Conservation (phyloP, 2,113 vertebrate species). For the Hoplias malabaricus region DNA sequence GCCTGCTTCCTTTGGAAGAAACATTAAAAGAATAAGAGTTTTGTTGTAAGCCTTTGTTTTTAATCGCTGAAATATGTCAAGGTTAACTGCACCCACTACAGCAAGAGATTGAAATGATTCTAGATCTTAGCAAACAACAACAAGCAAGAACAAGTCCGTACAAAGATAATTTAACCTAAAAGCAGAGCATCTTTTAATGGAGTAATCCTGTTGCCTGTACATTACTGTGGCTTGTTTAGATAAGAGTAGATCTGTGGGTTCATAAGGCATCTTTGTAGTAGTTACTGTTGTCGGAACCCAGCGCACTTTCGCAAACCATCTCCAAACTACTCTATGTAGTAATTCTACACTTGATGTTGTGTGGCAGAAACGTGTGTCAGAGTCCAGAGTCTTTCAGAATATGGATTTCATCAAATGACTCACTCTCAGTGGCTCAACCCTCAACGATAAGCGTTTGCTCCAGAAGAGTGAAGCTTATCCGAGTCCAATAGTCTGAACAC, state of each 20-base stretch:
- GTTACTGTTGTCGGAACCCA: neutral
- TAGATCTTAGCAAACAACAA: neutral
- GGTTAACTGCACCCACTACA: neutral
- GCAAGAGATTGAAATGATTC: neutral
- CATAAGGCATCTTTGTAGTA: neutral
- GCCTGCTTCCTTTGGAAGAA: too few species aligned
- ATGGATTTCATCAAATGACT: conserved; percentile 38
- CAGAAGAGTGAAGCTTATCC: conserved; percentile 53
- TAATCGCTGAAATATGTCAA: neutral
- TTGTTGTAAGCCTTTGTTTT: too few species aligned
- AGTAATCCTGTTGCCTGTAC: neutral
- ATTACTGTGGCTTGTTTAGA: conserved; percentile 15
- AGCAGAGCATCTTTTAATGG: neutral
- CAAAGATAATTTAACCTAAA: neutral
- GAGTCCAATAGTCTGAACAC: conserved; percentile 63
- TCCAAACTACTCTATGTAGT: conserved; percentile 6
- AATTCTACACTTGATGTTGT: conserved; percentile 9
- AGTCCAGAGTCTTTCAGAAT: conserved; percentile 40
- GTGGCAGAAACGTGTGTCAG: conserved; percentile 24
- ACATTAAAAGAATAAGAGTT: too few species aligned
- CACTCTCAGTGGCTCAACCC: conserved; percentile 7
- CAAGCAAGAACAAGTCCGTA: neutral
- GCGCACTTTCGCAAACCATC: neutral
- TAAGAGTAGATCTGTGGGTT: neutral
- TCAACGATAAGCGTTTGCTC: conserved; percentile 32